A percentile compares a stretch with the other conserved stretches of the same genome.
These are phyloP conservation scores for Siderastrea siderea DNA, from an alignment of 92 coral and sea anemone genomes.

Conservation along the genomic window DNA sequence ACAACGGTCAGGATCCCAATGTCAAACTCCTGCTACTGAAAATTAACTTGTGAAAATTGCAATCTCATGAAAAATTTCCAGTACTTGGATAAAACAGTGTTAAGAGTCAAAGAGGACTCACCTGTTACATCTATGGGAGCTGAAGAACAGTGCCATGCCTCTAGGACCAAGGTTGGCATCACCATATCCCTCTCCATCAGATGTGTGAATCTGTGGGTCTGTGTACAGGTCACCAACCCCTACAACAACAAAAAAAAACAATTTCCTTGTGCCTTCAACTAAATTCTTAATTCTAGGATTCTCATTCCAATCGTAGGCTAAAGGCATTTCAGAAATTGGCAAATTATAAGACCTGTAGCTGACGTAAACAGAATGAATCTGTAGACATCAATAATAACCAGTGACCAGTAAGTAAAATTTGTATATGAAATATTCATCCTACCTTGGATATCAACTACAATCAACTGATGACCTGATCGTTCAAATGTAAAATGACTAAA, in stretches of 20 bases:
- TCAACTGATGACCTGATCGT: slow-evolving; percentile 93
- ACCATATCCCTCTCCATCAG: slow-evolving; percentile 90
- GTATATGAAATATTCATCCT: neutral
- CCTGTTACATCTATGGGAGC: slow-evolving; percentile 98
- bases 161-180: slow-evolving; percentile 95
- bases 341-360: no score
- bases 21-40: no score
- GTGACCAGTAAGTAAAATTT: neutral
- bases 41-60: no score
- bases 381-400: neutral
- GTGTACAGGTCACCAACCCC: slow-evolving; percentile 99
- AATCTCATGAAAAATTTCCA: neutral
- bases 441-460: slow-evolving; percentile 99
- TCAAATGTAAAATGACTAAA: slow-evolving; percentile 99
- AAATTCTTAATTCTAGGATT: no score
- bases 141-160: slow-evolving; percentile 98
- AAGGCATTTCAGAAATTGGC: no score
- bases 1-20: no score
- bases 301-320: no score
- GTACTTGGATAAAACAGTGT: neutral
- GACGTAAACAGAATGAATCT: no score
- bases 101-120: slow-evolving; percentile 13
- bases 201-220: slow-evolving; percentile 97
- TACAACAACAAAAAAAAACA: slow-evolving; percentile 6
- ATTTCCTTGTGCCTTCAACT: no score